These are phyloP conservation scores for Aplysina aerophoba DNA, from an alignment of 37 sponge, comb jelly and placozoan genomes.

Conservation along the genomic window DNA sequence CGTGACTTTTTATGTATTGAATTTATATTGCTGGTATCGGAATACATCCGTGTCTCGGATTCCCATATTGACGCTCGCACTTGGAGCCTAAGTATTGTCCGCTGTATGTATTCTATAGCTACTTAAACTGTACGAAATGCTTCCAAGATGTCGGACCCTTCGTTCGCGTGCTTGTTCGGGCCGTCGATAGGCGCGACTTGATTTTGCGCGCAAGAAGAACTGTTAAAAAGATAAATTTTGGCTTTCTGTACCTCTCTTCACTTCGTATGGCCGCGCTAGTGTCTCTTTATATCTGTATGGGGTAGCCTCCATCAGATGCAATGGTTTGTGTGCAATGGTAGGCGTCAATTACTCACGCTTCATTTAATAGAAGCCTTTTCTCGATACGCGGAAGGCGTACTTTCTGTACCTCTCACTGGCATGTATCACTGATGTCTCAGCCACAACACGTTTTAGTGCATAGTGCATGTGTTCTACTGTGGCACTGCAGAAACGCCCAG, in stretches of 20 bases:
- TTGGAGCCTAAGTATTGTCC: not conserved
- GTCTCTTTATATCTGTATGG: conserved; percentile 2
- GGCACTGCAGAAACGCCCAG: conserved; percentile 1
- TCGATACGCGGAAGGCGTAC: not conserved
- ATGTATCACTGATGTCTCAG: not conserved
- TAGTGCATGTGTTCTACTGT: not conserved
- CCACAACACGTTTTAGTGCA: conserved; percentile 3
- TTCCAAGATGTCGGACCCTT: conserved; percentile 12
- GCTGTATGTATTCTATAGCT: conserved; percentile 11
- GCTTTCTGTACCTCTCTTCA: not conserved
- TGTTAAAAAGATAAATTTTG: not conserved
- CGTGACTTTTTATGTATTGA: conserved; percentile 10
- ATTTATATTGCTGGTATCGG: not conserved
- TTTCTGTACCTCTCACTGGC: conserved; percentile 12
- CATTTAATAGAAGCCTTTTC: not conserved
- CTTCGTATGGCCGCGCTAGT: conserved; percentile 4
- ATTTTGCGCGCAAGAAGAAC: not conserved
- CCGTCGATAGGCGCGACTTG: not conserved
- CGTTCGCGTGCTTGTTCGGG: not conserved
- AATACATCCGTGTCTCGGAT: conserved; percentile 2
- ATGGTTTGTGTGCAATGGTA: not conserved
- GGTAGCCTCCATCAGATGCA: not conserved
- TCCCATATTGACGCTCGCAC: conserved; percentile 4
- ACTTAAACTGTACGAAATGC: conserved; percentile 7
- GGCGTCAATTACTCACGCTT: not conserved